A percentile compares a stretch with the other conserved stretches of the same genome.
Conservation (phyloP, 2,888 invertebrate species). For the Drosophila tripunctata region DNA sequence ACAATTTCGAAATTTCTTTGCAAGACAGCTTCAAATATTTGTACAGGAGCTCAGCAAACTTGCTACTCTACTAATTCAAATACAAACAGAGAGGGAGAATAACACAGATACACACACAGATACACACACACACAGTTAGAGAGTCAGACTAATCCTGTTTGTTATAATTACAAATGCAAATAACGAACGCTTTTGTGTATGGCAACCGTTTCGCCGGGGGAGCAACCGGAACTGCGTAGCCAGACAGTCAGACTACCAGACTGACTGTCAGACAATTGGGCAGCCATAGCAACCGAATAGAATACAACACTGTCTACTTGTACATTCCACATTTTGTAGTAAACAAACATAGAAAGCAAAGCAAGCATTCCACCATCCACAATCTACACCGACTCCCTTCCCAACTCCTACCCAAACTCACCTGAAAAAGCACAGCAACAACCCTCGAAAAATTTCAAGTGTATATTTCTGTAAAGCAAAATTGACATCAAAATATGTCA, state of each 20-base stretch:
- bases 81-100: slow-evolving; percentile 42
- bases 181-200: slow-evolving; percentile 74
- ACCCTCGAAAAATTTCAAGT: slow-evolving; percentile 48
- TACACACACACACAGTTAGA: slow-evolving; percentile 21
- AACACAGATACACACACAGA: slow-evolving; percentile 23
- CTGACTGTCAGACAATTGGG: slow-evolving; percentile 10
- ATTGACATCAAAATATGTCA: slow-evolving; percentile 49
- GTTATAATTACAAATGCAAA: slow-evolving; percentile 84
- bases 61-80: slow-evolving; percentile 73
- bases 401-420: slow-evolving; percentile 28
- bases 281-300: slow-evolving; percentile 10
- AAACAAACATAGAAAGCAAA: slow-evolving; percentile 52
- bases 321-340: slow-evolving; percentile 29
- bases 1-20: slow-evolving; percentile 55
- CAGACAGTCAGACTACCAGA: slow-evolving; percentile 31
- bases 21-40: slow-evolving; percentile 60
- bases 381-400: background rate
- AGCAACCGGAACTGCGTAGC: slow-evolving; percentile 42
- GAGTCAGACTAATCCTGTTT: slow-evolving; percentile 80
- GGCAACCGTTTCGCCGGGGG: slow-evolving; percentile 50
- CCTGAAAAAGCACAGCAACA: slow-evolving; percentile 68
- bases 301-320: background rate
- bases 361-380: slow-evolving; percentile 10
- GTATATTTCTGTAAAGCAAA: slow-evolving; percentile 9
- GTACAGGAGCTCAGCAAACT: slow-evolving; percentile 45